These are phyloP conservation scores for Stratiolaelaps scimitus DNA, from an alignment of 1,140 invertebrate species.

Conservation along the genomic window DNA sequence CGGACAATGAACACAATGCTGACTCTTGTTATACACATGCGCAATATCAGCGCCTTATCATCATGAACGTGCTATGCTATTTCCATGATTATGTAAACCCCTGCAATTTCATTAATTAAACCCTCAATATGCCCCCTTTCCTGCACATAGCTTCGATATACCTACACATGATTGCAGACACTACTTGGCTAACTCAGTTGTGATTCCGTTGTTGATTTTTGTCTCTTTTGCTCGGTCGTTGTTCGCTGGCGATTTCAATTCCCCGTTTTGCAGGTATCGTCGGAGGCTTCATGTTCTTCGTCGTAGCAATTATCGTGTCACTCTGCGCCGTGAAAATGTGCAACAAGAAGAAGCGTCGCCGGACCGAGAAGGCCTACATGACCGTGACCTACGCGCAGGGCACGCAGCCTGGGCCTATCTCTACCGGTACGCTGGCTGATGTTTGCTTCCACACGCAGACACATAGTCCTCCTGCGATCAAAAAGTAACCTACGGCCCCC, in stretches of 20 bases:
- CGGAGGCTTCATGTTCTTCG: slow-evolving; percentile 86
- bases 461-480: slow-evolving; percentile 92
- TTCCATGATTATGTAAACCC: too few species aligned
- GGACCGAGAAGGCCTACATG: slow-evolving; percentile 95
- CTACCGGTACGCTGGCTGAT: slow-evolving; percentile 48
- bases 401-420: slow-evolving; percentile 47
- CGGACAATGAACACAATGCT: too few species aligned
- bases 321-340: slow-evolving; percentile 92
- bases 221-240: too few species aligned
- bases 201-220: too few species aligned
- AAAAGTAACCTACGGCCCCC: slow-evolving; percentile 55
- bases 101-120: too few species aligned
- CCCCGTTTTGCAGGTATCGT: slow-evolving; percentile 59
- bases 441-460: slow-evolving; percentile 57
- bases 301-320: slow-evolving; percentile 85
- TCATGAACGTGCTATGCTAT: too few species aligned
- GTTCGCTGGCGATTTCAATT: background rate
- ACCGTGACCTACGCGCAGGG: slow-evolving; percentile 88
- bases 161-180: too few species aligned
- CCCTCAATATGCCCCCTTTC: too few species aligned
- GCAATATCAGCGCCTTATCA: too few species aligned
- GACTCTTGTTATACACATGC: too few species aligned
- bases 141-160: too few species aligned
- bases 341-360: slow-evolving; percentile 85
- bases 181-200: too few species aligned